Base-by-base conservation (phyloP, 1,140 invertebrate species). In the Papilio dardanus region DNA sequence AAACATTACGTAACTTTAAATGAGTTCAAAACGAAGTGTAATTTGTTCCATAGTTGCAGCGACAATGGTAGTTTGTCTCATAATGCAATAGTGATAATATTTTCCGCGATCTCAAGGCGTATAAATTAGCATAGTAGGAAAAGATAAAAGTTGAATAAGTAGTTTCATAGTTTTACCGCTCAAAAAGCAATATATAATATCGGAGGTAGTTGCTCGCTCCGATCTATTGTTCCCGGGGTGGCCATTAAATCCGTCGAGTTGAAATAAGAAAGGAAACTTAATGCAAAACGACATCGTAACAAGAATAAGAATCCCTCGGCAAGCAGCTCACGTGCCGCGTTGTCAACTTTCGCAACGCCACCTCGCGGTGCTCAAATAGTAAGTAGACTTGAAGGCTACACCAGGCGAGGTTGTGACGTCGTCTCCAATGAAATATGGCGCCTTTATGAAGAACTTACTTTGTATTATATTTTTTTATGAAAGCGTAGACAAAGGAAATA, bases 261-360 rank as follows among this genome's bases (percentile, higher is more conserved):
- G 65, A 77, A 80, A 77, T 79, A 74, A 81, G 77, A 82, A 83
- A 82, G 75, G 77, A 74, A 79, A 81, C 80, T 85, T 78, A 81
- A 83, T 82, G 78, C 79, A 80, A 82, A 86, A 77, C 76, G 82
- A 73, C 78, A 79, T 78, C 82, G 80, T 83, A 81, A 85, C 79
- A 80, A 87, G 83, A 87, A 86, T 80, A 78, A 83, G 81, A 81
- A 84, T 85, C 80, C 77, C 76, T 90, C 81, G 77, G 82, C 84
- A 92, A 79, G 81, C 89, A 69, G 58, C 81, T 86, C 90, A 92
- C 90, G 90, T 90, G 88, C 85, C 66, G 54, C 79, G 85, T 83
- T 90, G 88, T 90, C 86, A 88, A 91, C 89, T 92, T 92, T 92
- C 90, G 90, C 88, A 92, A 92, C 85, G 84, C 81, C 85, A 86